Percentiles rank a stretch among this genome's conserved stretches.
These are phyloP conservation scores for Balearica regulorum DNA, from an alignment of 2,797 vertebrate species.

Conservation along the genomic window DNA sequence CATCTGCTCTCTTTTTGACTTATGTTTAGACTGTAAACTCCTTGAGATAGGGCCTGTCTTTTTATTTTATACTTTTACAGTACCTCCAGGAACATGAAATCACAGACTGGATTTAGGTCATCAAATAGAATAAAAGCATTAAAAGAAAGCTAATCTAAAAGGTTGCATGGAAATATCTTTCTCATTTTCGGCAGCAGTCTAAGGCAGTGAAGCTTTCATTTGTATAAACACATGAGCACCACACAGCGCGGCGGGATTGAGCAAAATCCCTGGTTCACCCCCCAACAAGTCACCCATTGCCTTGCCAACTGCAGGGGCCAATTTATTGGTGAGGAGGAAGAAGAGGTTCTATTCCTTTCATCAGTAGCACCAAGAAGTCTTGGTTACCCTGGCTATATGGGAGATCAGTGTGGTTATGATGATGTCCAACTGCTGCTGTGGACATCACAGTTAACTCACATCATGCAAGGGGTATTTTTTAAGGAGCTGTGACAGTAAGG, in stretches of 20 bases:
- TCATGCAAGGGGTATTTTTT: background rate
- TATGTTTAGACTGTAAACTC: constrained; percentile 11
- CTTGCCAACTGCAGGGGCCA: background rate
- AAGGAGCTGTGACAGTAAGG: background rate
- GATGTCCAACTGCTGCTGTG: background rate
- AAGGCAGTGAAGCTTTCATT: background rate
- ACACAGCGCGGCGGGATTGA: fast-evolving
- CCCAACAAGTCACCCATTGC: background rate
- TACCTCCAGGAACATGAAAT: constrained; percentile 12
- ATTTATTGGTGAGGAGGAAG: background rate
- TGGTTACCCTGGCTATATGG: background rate
- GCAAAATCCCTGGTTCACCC: background rate
- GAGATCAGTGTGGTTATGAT: background rate
- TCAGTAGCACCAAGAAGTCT: background rate
- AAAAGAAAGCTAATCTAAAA: constrained; percentile 1
- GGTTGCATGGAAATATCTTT: background rate
- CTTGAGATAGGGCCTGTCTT: background rate
- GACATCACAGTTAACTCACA: too few relatives aligned
- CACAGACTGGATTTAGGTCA: background rate
- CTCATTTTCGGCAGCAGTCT: background rate
- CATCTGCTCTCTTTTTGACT: constrained; percentile 7
- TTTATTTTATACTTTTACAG: constrained; percentile 4
- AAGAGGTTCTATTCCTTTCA: background rate
- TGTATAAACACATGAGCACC: background rate
- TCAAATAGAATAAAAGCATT: background rate